Base-by-base conservation (phyloP, 2,888 invertebrate genomes). In the Tipula helvola region DNA sequence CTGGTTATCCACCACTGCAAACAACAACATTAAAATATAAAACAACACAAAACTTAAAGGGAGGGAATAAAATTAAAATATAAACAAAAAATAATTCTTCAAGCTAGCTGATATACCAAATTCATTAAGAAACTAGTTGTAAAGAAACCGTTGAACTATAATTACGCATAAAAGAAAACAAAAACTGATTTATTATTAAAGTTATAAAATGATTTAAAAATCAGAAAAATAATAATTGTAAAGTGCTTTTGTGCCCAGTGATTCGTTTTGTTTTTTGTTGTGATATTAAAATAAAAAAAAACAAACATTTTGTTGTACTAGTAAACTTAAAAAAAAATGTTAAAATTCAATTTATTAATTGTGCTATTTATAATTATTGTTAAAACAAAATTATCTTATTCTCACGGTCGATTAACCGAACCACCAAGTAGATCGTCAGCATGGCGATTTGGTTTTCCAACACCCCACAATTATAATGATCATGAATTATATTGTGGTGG, bases 401-500 rank as follows among this genome's bases (percentile, higher is more conserved):
- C 84, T 85, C 91, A 91, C 88, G 91, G 91, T 41, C 89, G 91
- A 88, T 89, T 91, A 83, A 91, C 96, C 87, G 97, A 97, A 90
- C 97, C 97, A 0, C 97, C 97, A 1, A 96, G 96, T 86, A 93
- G 97, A 87, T 96, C 96, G 5, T 95, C 96, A 0, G 97, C 97
- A 89, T 97, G 97, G 97, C 93, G 97, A 88, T 97, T 95, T 91
- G 97, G 97, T 87, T 97, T 97, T 91, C 94, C 95, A 90, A 96
- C 97, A 1, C 96, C 96, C 0, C 96, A 95, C 89, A 96, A 97
- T 91, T 97, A 97, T 92, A 97, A 97, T 90, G 97, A 97, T 91
- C 95, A 97, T 90, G 96, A 97, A 90, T 93, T 96, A 4, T 97
- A 95, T 91, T 97, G 97, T 90, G 97, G 97, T 0, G 97, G 97